Evolutionary conservation across 2,888 invertebrate species (phyloP), one percentile per base, ranked within the genome.

Genomic region (Eupithecia subumbrata): DNA sequence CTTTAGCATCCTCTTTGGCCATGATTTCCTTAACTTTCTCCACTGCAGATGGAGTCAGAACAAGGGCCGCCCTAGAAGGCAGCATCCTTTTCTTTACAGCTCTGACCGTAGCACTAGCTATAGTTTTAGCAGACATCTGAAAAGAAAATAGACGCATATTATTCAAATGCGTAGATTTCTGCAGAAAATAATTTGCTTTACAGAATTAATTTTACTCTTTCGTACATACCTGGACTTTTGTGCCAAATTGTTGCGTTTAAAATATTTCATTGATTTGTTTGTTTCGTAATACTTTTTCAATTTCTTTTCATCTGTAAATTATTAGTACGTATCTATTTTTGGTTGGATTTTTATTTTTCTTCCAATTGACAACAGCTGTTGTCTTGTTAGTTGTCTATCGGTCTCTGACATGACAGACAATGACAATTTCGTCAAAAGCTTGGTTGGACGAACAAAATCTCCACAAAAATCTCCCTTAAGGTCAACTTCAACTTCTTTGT

Each of bases 51-150:
- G 96, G 96, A 56, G 99, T 99, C 96, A 99, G 92, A 79, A 97
- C 96, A 73, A 99, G 92, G 5, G 99, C 98, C 81, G 98, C 97
- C 85, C 98, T 95, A 67, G 97, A 96, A n/a, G 98, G 97, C 78
- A 98, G 90, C 79, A 97, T 96, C 87, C 97, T 96, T 83, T 97
- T 97, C 90, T 97, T 97, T 40, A 98, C 97, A 81, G 98, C 98
- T 83, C 98, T 96, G 43, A 99, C 98, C 74, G 98, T 98, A 43
- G 98, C 98, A 88, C 98, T 97, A 77, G 97, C 98, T 85, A 97
- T 96, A 78, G 96, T 95, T 95, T 96, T 97, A 81, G 97, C 96
- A 90, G 97, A 96, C 97, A 97, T 97, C 93, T 94, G 83, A 81
- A 88, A 88, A 76, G 60, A 63, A 64, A 77, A 71, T 71, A 71